These are phyloP conservation scores for Rugalucina vietnamica DNA, from an alignment of 2,888 invertebrate genomes.

Conservation along the genomic window DNA sequence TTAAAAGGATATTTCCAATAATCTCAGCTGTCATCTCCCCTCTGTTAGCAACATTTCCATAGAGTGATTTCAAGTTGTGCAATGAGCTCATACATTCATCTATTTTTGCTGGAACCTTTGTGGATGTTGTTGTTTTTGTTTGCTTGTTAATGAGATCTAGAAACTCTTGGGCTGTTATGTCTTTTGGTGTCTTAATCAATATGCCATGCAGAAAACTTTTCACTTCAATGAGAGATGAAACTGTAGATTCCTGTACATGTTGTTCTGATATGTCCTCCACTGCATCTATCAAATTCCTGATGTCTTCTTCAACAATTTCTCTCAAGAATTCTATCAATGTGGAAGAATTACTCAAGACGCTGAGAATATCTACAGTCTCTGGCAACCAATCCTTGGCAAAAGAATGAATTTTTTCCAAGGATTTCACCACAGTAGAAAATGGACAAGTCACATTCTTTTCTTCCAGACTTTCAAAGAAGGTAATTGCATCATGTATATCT, in stretches of 20 bases:
- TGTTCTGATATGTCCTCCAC: slow-evolving; percentile 71
- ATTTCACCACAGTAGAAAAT: slow-evolving; percentile 30
- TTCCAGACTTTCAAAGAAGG: slow-evolving; percentile 39
- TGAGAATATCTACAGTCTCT: slow-evolving; percentile 43
- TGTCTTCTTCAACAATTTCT: slow-evolving; percentile 62
- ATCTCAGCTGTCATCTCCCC: slow-evolving; percentile 65
- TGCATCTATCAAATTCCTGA: slow-evolving; percentile 69
- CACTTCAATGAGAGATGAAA: slow-evolving; percentile 65
- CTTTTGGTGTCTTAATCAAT: not conserved
- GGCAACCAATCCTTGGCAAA: slow-evolving; percentile 26
- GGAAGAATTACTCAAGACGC: slow-evolving; percentile 34
- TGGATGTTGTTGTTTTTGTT: slow-evolving; percentile 15
- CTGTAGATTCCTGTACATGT: slow-evolving; percentile 66
- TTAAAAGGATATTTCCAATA: slow-evolving; percentile 52
- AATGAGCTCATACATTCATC: slow-evolving; percentile 58
- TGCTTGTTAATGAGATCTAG: slow-evolving; percentile 27
- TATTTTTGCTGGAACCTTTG: slow-evolving; percentile 50
- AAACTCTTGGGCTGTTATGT: not conserved
- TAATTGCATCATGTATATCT: slow-evolving; percentile 39
- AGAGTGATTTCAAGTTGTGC: slow-evolving; percentile 62
- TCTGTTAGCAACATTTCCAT: slow-evolving; percentile 67
- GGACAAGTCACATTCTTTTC: slow-evolving; percentile 14
- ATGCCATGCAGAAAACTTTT: slow-evolving; percentile 62
- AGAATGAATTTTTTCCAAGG: slow-evolving; percentile 35
- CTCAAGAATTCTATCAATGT: slow-evolving; percentile 55